Conservation (phyloP, 2,888 invertebrate genomes). For the Opisthograptis luteolata region DNA sequence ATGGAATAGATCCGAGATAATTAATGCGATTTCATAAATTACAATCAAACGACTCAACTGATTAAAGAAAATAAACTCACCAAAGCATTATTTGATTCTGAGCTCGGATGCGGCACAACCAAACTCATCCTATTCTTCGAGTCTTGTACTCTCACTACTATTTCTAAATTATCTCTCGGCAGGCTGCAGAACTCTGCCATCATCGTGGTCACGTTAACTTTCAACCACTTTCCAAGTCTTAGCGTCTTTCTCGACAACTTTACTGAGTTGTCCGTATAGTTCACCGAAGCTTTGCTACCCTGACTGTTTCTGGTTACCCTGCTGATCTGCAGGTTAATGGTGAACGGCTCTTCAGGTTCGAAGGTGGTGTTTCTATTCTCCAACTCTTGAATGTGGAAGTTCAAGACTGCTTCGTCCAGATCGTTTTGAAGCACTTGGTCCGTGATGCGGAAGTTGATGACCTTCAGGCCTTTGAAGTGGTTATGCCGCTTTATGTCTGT, state of each 20-base stretch:
- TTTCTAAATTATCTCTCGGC: conserved; percentile 89
- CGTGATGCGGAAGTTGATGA: conserved; percentile 89
- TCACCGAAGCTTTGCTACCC: conserved; percentile 70
- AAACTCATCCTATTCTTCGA: conserved; percentile 85
- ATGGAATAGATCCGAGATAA: too few species aligned
- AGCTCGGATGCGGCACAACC: conserved; percentile 88
- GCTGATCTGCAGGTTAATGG: conserved; percentile 70
- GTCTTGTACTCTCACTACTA: conserved; percentile 89
- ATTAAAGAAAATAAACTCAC: too few species aligned
- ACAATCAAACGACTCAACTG: too few species aligned
- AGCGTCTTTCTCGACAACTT: conserved; percentile 80
- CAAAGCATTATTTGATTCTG: conserved; percentile 79
- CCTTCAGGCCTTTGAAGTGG: conserved; percentile 86
- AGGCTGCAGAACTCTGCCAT: conserved; percentile 91
- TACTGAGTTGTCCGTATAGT: conserved; percentile 67
- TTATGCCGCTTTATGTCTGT: conserved; percentile 88
- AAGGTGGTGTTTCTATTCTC: conserved; percentile 63
- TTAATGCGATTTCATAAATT: too few species aligned
- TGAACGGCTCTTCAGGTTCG: conserved; percentile 65
- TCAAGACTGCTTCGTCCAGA: conserved; percentile 88
- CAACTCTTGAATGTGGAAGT: conserved; percentile 85
- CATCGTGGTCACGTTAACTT: conserved; percentile 89
- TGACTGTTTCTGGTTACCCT: conserved; percentile 72
- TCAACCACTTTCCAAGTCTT: conserved; percentile 87
- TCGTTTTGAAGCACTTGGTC: conserved; percentile 88